A percentile compares a stretch with the other conserved stretches of the same genome.
phyloP scores from a whole-genome alignment of 2,797 vertebrate genomes.

The Morelia viridis region DNA sequence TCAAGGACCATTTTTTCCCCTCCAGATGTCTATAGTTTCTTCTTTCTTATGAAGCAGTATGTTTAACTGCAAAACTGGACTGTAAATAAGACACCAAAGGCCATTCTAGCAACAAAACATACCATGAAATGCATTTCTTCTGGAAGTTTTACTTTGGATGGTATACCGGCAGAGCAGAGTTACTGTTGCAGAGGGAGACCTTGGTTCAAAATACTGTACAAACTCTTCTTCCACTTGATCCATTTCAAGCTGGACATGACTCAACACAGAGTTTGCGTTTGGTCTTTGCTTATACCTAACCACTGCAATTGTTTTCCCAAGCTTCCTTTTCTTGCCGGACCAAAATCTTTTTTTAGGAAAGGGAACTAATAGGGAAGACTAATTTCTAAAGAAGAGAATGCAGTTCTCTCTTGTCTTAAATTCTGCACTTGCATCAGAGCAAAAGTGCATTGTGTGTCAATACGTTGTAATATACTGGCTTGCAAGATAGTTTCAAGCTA shows the following conservation, averaged over 20 bases:
- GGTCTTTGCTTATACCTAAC: background rate
- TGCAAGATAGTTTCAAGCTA: background rate
- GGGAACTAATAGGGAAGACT: background rate
- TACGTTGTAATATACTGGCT: background rate
- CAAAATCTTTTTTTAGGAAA: background rate
- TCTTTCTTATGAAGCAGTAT: background rate
- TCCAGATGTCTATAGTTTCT: background rate
- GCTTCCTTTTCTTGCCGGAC: background rate
- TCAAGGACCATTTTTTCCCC: background rate
- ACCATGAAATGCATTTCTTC: background rate
- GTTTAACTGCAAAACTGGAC: background rate
- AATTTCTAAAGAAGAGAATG: no score
- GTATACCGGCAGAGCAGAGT: background rate
- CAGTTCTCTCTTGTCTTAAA: no score
- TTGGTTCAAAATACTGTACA: background rate
- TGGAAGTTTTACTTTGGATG: background rate
- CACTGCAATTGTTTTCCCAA: background rate
- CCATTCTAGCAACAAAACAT: background rate
- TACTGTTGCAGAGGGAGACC: background rate
- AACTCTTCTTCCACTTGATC: background rate
- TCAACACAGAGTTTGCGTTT: background rate
- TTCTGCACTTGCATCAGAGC: no score
- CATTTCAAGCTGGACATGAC: background rate
- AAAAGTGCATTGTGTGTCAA: background rate
- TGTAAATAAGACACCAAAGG: background rate